These are phyloP conservation scores for Zosterops lateralis DNA, from an alignment of 2,113 vertebrate species.

Conservation along the genomic window DNA sequence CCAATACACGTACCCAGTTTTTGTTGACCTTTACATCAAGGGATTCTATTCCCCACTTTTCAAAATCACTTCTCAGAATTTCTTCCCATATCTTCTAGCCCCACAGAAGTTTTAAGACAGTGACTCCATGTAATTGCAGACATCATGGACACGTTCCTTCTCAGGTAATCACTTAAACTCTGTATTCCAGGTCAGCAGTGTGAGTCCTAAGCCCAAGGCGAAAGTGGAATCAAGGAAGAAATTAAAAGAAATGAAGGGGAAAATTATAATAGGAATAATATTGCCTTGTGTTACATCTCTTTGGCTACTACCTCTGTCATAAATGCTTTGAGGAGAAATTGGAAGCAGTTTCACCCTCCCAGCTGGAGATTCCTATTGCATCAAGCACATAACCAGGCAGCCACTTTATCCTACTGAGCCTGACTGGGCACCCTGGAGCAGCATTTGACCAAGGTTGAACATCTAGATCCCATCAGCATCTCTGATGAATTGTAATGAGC, in stretches of 20 bases:
- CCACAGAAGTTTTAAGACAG: not conserved
- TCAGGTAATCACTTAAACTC: not conserved
- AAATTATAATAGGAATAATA: not conserved
- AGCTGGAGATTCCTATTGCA: not conserved
- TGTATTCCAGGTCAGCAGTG: not conserved
- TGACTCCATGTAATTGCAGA: not conserved
- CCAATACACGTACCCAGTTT: rapidly evolving
- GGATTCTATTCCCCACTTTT: not conserved
- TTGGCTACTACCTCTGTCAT: not conserved
- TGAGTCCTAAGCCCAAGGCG: not conserved
- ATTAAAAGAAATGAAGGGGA: not conserved
- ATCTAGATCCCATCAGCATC: not conserved
- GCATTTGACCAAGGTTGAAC: not conserved
- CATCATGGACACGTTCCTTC: rapidly evolving
- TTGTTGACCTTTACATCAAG: not conserved
- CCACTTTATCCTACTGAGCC: not conserved
- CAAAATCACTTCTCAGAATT: not conserved
- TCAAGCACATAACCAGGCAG: not conserved
- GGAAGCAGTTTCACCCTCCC: not conserved
- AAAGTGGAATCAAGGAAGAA: not conserved
- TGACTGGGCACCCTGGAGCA: not conserved
- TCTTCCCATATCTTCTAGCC: not conserved
- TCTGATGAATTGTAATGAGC: not conserved
- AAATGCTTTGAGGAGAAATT: not conserved
- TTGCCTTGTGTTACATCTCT: not conserved